Percentiles rank a stretch among this genome's conserved stretches.
Evolutionary conservation across 1,140 invertebrate genomes (phyloP).

Genomic region (Drosophila pachea): DNA sequence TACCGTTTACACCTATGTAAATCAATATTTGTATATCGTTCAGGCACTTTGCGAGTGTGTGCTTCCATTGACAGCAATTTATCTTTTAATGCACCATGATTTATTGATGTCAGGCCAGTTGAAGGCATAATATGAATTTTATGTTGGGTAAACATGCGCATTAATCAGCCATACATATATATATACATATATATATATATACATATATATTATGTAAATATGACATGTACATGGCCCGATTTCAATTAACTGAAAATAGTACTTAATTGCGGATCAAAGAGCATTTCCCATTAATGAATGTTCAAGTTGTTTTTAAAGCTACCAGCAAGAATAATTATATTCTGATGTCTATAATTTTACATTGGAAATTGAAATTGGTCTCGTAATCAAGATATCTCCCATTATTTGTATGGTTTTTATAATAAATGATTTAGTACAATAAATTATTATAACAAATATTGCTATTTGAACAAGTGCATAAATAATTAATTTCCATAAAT

Average conservation of each 20-base stretch:
- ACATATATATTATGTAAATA: background rate
- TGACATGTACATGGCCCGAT: background rate
- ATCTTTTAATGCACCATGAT: slow-evolving; percentile 45
- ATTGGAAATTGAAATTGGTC: too few species aligned
- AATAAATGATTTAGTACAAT: too few species aligned
- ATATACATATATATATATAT: background rate
- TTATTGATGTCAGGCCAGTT: slow-evolving; percentile 45
- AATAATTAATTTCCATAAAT: too few species aligned
- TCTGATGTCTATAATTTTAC: too few species aligned
- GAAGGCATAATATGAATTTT: slow-evolving; percentile 23
- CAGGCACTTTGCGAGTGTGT: slow-evolving; percentile 1
- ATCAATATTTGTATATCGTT: slow-evolving; percentile 37
- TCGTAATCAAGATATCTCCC: too few species aligned
- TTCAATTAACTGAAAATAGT: slow-evolving; percentile 8
- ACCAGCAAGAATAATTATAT: too few species aligned
- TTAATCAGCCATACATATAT: slow-evolving; percentile 11
- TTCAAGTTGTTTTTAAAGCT: background rate
- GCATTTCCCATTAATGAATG: background rate
- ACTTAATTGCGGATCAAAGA: background rate
- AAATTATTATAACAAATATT: too few species aligned
- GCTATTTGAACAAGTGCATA: too few species aligned
- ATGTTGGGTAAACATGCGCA: slow-evolving; percentile 25
- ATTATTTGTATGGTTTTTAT: too few species aligned
- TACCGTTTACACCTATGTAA: slow-evolving; percentile 60
- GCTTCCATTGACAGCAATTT: slow-evolving; percentile 40